These are phyloP conservation scores for Tetanocera ferruginea DNA, from an alignment of 2,888 invertebrate species.

Conservation along the genomic window DNA sequence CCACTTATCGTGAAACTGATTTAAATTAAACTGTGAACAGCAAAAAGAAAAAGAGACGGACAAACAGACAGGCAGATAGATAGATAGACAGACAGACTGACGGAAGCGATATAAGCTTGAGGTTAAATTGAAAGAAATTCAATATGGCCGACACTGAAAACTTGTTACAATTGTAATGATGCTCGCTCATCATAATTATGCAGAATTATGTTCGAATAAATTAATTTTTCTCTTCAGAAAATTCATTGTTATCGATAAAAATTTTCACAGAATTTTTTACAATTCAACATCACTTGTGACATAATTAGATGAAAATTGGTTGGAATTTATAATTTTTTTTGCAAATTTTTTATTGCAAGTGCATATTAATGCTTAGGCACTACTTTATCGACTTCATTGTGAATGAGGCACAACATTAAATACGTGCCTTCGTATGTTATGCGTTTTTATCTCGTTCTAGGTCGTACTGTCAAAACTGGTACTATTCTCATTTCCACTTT, in stretches of 20 bases:
- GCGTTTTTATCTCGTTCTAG: conserved; percentile 14
- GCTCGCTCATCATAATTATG: too few species aligned
- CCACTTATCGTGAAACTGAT: conserved; percentile 19
- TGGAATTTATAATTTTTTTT: too few species aligned
- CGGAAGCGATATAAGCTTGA: neutral
- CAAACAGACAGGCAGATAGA: neutral
- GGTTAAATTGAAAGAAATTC: conserved; percentile 14
- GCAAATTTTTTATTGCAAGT: too few species aligned
- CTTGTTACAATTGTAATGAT: neutral
- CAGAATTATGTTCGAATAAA: too few species aligned
- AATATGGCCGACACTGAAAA: conserved; percentile 11
- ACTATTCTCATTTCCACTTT: neutral
- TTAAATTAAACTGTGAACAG: conserved; percentile 4
- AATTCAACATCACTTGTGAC: too few species aligned
- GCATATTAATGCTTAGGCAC: neutral
- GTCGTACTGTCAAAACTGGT: neutral
- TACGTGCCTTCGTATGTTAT: neutral
- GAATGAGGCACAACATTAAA: neutral
- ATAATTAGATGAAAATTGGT: too few species aligned
- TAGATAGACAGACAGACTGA: neutral
- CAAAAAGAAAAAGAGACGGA: neutral
- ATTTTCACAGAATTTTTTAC: too few species aligned
- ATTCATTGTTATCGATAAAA: neutral
- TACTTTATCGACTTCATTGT: conserved; percentile 20
- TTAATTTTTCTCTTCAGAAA: too few species aligned